Base-by-base conservation (phyloP, 2,797 vertebrate genomes). In the Leptoclinus maculatus region DNA sequence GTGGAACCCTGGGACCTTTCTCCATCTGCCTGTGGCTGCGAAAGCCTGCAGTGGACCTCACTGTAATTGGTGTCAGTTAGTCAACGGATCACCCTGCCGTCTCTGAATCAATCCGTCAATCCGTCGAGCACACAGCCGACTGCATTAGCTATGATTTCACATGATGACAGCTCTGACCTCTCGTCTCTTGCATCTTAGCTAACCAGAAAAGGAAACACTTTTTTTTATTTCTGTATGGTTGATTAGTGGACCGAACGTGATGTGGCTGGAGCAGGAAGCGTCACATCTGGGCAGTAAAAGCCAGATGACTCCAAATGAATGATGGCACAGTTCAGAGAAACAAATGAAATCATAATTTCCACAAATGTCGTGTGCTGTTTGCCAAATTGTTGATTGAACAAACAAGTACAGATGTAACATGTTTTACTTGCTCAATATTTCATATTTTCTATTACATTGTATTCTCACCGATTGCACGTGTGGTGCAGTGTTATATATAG, bases 1-100 rank as follows among this genome's bases (percentile, higher is more conserved):
- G 63, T 76, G 89, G 77, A 74, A 75, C 79, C 57, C 53, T 16
- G 62, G 67, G 76, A 80, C 80, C 45, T 34, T 62, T 49, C 29
- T 54, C 67, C n/a, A 58, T 70, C 81, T 41, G 79, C 67, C 68
- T 58, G 38, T 34, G 74, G 68, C 66, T 77, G 25, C 83, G 76
- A 87, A 85, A 82, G 86, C 70, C 84, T 65, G 74, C 78, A 79
- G 82, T 43, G 32, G 78, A 78, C 76, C 66, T 34, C 62, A 29
- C 57, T 77, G 68, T 92, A 92, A 91, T 92, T 89, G 91, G 85
- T 90, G 88, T 91, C 87, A 88, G 64, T 76, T 54, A 69, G 78
- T 80, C 79, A 73, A 60, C n/a, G 27, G 45, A 79, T 65, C 51
- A 38, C 65, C 10, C 25, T 6, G 27, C 45, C 41, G 8, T 75